Percentiles rank a stretch among this genome's conserved stretches.
These are phyloP conservation scores for Eilema sororculum DNA, from an alignment of 2,888 invertebrate genomes.

Conservation along the genomic window DNA sequence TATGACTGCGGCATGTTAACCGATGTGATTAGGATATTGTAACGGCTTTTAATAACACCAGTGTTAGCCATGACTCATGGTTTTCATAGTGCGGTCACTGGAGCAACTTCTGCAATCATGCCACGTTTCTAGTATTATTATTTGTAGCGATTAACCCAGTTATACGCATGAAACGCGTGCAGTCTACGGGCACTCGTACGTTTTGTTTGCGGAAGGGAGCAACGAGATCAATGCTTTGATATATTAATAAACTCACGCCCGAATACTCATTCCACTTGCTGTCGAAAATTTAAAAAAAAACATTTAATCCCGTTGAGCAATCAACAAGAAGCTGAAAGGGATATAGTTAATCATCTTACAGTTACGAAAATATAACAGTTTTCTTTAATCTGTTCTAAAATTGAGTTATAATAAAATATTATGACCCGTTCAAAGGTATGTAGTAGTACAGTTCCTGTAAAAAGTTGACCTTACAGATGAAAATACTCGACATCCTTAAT, in stretches of 20 bases:
- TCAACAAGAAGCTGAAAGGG: neutral
- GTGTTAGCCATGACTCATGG: slow-evolving; percentile 72
- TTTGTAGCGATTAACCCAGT: slow-evolving; percentile 77
- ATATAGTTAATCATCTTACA: slow-evolving; percentile 12
- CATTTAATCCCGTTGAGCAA: neutral
- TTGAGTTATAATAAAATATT: slow-evolving; percentile 32
- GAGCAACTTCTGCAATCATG: slow-evolving; percentile 62
- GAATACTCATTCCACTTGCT: neutral
- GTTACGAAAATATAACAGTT: slow-evolving; percentile 15
- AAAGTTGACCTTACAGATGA: slow-evolving; percentile 51
- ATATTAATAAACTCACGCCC: neutral
- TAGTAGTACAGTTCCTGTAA: slow-evolving; percentile 29
- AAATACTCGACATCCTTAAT: slow-evolving; percentile 64
- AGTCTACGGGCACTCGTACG: slow-evolving; percentile 59
- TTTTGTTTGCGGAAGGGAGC: slow-evolving; percentile 68
- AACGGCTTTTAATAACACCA: slow-evolving; percentile 39
- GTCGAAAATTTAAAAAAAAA: neutral
- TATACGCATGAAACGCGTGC: slow-evolving; percentile 64
- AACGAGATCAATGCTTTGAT: slow-evolving; percentile 11
- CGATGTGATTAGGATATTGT: slow-evolving; percentile 16
- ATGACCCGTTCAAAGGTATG: slow-evolving; percentile 28
- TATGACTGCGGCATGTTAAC: neutral
- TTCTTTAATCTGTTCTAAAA: slow-evolving; percentile 20
- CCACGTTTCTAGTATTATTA: slow-evolving; percentile 66
- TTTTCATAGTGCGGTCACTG: slow-evolving; percentile 65